Base-by-base conservation (phyloP, 2,113 vertebrate species). In the Gyps fulvus region DNA sequence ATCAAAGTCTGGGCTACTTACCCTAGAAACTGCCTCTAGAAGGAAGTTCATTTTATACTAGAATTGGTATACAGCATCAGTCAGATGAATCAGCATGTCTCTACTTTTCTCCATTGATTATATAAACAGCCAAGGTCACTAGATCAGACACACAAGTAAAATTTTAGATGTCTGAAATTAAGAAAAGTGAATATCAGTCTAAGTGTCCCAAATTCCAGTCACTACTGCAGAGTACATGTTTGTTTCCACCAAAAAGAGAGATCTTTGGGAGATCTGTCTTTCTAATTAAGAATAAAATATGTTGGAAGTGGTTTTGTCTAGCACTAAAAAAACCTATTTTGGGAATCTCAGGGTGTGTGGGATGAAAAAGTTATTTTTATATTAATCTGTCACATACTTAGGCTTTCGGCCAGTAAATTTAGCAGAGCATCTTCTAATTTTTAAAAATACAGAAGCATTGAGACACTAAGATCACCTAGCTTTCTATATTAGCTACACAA, bases 61-160 rank as follows among this genome's bases (percentile, higher is more conserved):
- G 79, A 85, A 79, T 25, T 83, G 2, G 25, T 57, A 25, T 6
- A 15, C 2, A 43, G 9, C 19, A 47, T 17, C 31, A 69, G 21
- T 65, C 13, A 61, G 29, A 50, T 42, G 7, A 47, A 78, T 9
- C 3, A 0, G 0, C 21, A 8, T 10, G 2, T 40, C 6, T 87
- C 19, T 76, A 22, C 2, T 57, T 58, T 78, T 77, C 54, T 54
- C 55, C 1, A 6, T 6, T 63, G 16, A 31, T 27, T 50, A 27
- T 38, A 16, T 1, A 47, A 85, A 11, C 16, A 38, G 11, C 6
- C 4, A 52, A 42, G 6, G 19, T 70, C 21, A 61, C 59, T 65
- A 50, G 29, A 31, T 70, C 13, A 45, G 21, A 50, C 7, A 26
- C 43, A 66, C 4, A 81, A 67, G 13, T 50, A 16, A 55, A 20